Evolutionary conservation across 1,140 invertebrate genomes (phyloP), one percentile per base, ranked within the genome.

Genomic region (Lordiphosa mommai): DNA sequence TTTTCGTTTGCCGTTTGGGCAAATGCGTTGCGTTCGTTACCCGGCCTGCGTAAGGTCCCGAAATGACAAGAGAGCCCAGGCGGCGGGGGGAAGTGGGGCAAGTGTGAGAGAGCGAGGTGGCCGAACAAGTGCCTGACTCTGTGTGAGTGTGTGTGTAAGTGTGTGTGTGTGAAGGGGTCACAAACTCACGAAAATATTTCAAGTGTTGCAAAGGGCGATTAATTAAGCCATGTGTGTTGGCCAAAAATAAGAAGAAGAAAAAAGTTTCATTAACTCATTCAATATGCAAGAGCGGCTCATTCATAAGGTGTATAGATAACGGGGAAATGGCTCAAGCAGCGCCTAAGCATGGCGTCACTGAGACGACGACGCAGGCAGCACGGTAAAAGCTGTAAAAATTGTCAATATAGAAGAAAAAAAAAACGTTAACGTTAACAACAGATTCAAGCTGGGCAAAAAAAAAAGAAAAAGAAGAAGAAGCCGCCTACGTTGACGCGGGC

Each of bases 271-370:
- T 80, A 80, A 80, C 76, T 66, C 70, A 67, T 41, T 71, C 48
- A 60, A 61, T 51, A 55, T 55, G 56, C 59, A 56, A 51, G 13
- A 27, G 36, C 41, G n/a, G 49, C 48, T 82, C 76, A 82, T 82
- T 82, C 76, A 82, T 82, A 61, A 60, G 47, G 58, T 34, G 67
- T 68, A 58, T 77, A 66, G 74, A 80, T 80, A 80, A 80, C 76
- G 74, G 61, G 64, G 55, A 34, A 68, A 60, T 59, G 53, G 66
- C 70, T 59, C 63, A 70, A 64, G 49, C 63, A 79, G 72, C 63
- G 77, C 72, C 76, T 72, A 82, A 76, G 77, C 58, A 82, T 82
- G 76, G 76, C 77, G 76, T 82, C 76, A 76, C 77, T 72, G 55
- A 65, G 57, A 50, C n/a, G n/a, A n/a, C 61, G 61, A 48, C 55